Evolutionary conservation across 2,888 invertebrate species (phyloP), one percentile per base, ranked within the genome.

Genomic region (Geotrupes spiniger): DNA sequence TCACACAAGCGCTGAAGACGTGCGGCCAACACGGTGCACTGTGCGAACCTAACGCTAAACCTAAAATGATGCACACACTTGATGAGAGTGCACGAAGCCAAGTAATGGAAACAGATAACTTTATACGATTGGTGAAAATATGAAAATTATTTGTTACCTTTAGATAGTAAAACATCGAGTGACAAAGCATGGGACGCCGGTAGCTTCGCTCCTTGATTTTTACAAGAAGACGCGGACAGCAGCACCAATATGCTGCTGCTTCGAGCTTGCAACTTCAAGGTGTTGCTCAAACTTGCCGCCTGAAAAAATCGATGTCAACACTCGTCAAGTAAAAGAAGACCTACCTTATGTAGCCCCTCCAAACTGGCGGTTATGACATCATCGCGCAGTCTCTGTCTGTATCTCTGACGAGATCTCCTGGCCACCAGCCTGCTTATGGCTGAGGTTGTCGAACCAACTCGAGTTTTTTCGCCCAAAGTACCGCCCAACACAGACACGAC

Each of bases 11-110:
- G 63, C 89, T 85, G 68, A 98, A 93, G 51, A 97, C 91, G 67
- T 97, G 94, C 54, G 90, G 89, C 97, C 97, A 97, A 64, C 96
- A 96, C 57, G 92, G 91, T 11, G 91, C 82, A 16, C 94, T 91
- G 65, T 94, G 93, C 28, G 93, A 92, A 2, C 93, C 95, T 4
- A 95, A 79, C 66, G 95, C 94, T 41, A 97, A 76, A 26, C 59
- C 56, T 56, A 38, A 33, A 44, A 44, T 4, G 10, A 33, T 16
- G 17, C 6, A 11, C 10, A 21, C n/a, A 5, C 14, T n/a, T n/a
- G n/a, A n/a, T n/a, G n/a, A n/a, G n/a, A n/a, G n/a, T n/a, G n/a
- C n/a, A n/a, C n/a, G n/a, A n/a, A n/a, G n/a, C n/a, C n/a, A n/a
- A n/a, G n/a, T n/a, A n/a, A n/a, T n/a, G n/a, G n/a, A n/a, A n/a